Evolutionary conservation across 2,113 vertebrate species (phyloP).

Genomic region (Carlito syrichta): DNA sequence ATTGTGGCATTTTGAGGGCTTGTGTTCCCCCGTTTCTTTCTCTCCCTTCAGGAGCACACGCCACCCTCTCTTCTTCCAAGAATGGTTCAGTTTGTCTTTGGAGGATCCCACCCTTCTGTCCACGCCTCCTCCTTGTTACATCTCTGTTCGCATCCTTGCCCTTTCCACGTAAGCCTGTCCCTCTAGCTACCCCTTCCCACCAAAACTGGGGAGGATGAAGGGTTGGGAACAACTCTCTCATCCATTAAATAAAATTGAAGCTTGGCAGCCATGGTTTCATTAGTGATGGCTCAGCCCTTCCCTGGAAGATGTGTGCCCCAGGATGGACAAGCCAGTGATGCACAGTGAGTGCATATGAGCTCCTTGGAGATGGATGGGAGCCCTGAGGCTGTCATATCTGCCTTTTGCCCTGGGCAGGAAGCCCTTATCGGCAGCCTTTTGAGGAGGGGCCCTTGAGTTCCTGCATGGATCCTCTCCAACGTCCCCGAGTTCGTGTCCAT

Average conservation of each 20-base stretch:
- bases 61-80: neutral
- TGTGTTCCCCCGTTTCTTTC: neutral
- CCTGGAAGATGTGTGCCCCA: neutral
- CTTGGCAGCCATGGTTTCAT: neutral
- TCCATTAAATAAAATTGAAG: neutral
- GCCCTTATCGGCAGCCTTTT: neutral
- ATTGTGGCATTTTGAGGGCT: neutral
- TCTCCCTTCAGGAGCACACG: neutral
- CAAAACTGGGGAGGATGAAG: neutral
- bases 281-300: neutral
- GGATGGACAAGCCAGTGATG: neutral
- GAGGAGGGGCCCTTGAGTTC: neutral
- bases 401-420: neutral
- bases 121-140: neutral
- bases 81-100: neutral
- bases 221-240: neutral
- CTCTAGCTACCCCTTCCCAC: neutral
- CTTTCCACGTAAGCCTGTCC: neutral
- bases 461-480: neutral
- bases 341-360: neutral
- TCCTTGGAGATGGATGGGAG: neutral
- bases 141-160: neutral
- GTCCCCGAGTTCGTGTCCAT: neutral
- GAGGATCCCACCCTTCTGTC: fast-evolving
- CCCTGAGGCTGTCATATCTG: neutral